Conservation (phyloP, 2,888 invertebrate genomes). For the Diarsia brunnea region DNA sequence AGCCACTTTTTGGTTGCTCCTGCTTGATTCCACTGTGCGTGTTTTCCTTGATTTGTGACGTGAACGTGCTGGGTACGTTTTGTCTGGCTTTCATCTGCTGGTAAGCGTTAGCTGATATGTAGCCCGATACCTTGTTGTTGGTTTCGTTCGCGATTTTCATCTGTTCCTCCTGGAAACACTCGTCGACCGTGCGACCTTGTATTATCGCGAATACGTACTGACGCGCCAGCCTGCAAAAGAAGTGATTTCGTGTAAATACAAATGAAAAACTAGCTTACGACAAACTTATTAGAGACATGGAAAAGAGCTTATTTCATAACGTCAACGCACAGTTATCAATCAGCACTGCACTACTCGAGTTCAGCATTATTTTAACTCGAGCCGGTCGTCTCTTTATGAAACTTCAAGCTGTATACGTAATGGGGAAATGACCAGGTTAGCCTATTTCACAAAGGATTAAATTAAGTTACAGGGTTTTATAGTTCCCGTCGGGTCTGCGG, state of each 20-base stretch:
- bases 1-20: constrained; percentile 79
- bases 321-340: too few relatives aligned
- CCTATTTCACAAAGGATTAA: too few relatives aligned
- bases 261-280: neutral
- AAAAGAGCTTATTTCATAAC: too few relatives aligned
- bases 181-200: constrained; percentile 92
- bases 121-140: constrained; percentile 86
- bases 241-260: neutral
- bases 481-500: too few relatives aligned
- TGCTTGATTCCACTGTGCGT: constrained; percentile 76
- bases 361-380: too few relatives aligned
- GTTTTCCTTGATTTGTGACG: constrained; percentile 87
- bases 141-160: constrained; percentile 79
- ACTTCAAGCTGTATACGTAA: too few relatives aligned
- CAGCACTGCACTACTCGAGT: too few relatives aligned
- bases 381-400: too few relatives aligned
- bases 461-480: too few relatives aligned
- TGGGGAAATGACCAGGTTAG: too few relatives aligned
- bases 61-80: constrained; percentile 69
- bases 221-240: constrained; percentile 90
- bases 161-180: constrained; percentile 90
- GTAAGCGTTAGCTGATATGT: constrained; percentile 86
- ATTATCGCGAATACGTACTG: constrained; percentile 92
- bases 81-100: constrained; percentile 80
- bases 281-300: too few relatives aligned